Evolutionary conservation across 2,113 vertebrate species (phyloP).

Genomic region (Mastomys natalensis): DNA sequence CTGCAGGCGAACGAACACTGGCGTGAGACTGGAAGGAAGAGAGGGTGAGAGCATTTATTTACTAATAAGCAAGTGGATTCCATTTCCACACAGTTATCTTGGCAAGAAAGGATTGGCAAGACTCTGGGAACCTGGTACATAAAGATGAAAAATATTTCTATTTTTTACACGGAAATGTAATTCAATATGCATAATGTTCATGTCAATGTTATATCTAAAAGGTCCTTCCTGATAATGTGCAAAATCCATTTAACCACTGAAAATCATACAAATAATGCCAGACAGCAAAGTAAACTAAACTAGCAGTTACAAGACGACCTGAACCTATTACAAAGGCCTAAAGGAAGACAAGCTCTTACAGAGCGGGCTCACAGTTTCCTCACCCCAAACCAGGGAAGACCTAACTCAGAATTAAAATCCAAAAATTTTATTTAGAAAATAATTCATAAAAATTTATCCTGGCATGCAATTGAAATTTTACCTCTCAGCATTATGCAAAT

Average conservation of each 20-base stretch:
- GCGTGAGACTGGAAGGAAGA: slow-evolving; percentile 72
- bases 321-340: neutral
- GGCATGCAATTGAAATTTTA: slow-evolving; percentile 57
- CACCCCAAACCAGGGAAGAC: neutral
- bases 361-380: slow-evolving; percentile 47
- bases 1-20: slow-evolving; percentile 87
- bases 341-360: slow-evolving; percentile 21
- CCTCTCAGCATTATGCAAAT: slow-evolving; percentile 30
- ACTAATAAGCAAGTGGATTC: slow-evolving; percentile 72
- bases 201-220: slow-evolving; percentile 41
- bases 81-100: slow-evolving; percentile 33
- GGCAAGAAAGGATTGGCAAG: neutral
- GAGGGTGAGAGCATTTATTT: slow-evolving; percentile 69
- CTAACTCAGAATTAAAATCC: slow-evolving; percentile 46
- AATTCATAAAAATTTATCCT: slow-evolving; percentile 28
- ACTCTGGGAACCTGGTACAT: neutral
- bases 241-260: slow-evolving; percentile 30
- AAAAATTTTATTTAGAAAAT: slow-evolving; percentile 36
- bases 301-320: neutral
- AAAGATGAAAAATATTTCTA: slow-evolving; percentile 58
- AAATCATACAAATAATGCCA: slow-evolving; percentile 49
- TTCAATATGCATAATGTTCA: slow-evolving; percentile 2
- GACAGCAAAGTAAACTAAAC: slow-evolving; percentile 15
- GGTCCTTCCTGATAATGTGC: slow-evolving; percentile 3
- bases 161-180: slow-evolving; percentile 55